Evolutionary conservation across 2,888 invertebrate genomes (phyloP), one percentile per base, ranked within the genome.

Genomic region (Agrenia bidenticulata): DNA sequence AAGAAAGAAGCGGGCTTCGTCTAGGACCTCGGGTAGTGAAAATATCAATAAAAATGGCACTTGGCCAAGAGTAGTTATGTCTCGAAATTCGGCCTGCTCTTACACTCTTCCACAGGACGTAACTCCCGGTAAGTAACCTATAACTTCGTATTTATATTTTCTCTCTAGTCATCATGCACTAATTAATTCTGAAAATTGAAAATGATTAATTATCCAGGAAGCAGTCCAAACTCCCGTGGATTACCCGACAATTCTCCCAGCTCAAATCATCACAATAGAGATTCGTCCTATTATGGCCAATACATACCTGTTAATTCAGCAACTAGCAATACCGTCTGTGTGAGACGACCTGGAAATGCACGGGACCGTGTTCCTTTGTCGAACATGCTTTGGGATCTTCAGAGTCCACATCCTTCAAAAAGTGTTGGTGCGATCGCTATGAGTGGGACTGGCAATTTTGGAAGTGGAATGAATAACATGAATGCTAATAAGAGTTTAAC

Each of bases 21-120:
- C 69, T 11, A 58, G 75, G 56, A 72, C 69, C 32, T 72, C 72
- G 1, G 63, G 69, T 9, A 58, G 66, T 26, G 72, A 66, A 26
- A 70, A 53, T 56, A 42, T 68, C 0, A 76, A 73, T 56, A 70
- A 73, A 61, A 76, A 76, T 56, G 76, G 76, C 23, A 76, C 76
- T 17, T 76, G 74, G 76, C 76, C 76, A 1, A 49, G 76, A 27
- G 73, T 76, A 37, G 62, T 76, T 51, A 59, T 72, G 13, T 69
- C 72, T 42, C 64, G 70, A 51, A 73, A 73, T 42, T 73, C 70
- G 27, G 65, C 73, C 1, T 69, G 70, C 42, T 75, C 75, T 1
- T 76, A 76, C 61, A 76, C 76, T 1, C 56, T 76, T 1, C 76
- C 76, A 0, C 74, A 76, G 32, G 51, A 66, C 45, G 68, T 56